These are phyloP conservation scores for Crotalus helleri DNA, from an alignment of 2,113 vertebrate species.

Conservation along the genomic window DNA sequence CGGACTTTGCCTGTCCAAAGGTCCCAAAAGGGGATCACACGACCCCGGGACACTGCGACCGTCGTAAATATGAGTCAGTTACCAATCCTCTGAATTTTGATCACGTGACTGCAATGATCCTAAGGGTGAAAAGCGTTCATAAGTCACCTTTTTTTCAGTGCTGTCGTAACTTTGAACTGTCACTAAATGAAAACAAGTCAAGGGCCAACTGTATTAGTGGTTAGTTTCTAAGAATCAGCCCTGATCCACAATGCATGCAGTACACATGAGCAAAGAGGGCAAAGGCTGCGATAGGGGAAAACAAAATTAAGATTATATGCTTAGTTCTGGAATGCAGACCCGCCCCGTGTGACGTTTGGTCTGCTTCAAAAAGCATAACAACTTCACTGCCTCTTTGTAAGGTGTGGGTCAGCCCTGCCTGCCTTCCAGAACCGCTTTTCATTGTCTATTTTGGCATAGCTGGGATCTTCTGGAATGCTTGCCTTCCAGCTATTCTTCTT, in stretches of 20 bases:
- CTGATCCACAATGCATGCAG: not conserved
- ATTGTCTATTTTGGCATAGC: slow-evolving; percentile 7
- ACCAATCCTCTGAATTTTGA: too few relatives aligned
- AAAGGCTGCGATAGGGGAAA: not conserved
- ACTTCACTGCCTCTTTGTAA: not conserved
- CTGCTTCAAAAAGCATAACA: slow-evolving; percentile 6
- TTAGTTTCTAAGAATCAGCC: not conserved
- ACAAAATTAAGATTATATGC: not conserved
- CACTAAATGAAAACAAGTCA: not conserved
- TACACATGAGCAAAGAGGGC: not conserved
- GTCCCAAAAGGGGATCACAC: too few relatives aligned
- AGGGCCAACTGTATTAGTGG: not conserved
- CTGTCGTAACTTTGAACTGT: too few relatives aligned
- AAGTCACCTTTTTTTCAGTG: accelerated
- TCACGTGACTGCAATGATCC: too few relatives aligned
- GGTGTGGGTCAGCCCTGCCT: slow-evolving; percentile 16
- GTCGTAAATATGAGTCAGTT: too few relatives aligned
- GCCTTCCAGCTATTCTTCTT: slow-evolving; percentile 1
- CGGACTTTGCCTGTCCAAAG: too few relatives aligned
- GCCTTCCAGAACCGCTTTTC: not conserved
- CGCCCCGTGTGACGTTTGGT: not conserved
- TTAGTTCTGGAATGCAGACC: not conserved
- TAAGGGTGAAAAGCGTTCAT: too few relatives aligned
- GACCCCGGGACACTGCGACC: too few relatives aligned
- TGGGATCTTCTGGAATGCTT: accelerated